Evolutionary conservation across 2,888 invertebrate genomes (phyloP), one percentile per base, ranked within the genome.

Genomic region (Calliopum simillimum): DNA sequence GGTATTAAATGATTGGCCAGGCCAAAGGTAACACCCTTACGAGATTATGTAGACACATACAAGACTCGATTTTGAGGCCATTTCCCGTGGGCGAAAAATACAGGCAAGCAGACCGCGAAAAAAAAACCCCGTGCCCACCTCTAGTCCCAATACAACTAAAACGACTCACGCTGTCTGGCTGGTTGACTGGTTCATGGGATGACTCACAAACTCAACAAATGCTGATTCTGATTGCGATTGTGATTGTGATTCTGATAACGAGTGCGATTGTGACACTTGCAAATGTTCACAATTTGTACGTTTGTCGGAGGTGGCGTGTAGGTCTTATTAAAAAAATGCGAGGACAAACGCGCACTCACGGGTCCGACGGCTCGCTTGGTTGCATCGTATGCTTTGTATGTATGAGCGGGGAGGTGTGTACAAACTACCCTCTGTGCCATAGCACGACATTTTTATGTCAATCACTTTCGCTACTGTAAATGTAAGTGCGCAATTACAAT

Each of bases 231-330:
- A 64, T 51, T 53, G 43, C 47, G 65, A 55, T 44, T 33, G 16
- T 21, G 67, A 55, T 44, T 33, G 16, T 21, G 67, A 67, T 67
- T 56, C 6, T 19, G 53, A 56, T 55, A 61, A 41, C 62, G 66
- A 61, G 62, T 58, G 66, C 61, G 67, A n/a, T 67, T 61, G 62
- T 71, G 68, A 68, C 71, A 71, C 71, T 68, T 68, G 67, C 67
- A 53, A 59, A 59, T 66, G 56, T 46, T 33, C 49, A 64, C 65
- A 47, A 59, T 58, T 58, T 55, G 23, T 66, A 44, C 55, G 11
- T 49, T 33, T 8, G 41, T 51, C 53, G 41, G 5, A 43, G 44
- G 33, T 33, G 33, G 33, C 33, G 14, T 59, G 44, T 19, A 19
- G 23, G 21, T 56, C 23, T 21, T 25, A 56, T 56, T 21, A 56